phyloP scores from a whole-genome alignment of 2,888 invertebrate species.

The Ophonus ardosiacus region DNA sequence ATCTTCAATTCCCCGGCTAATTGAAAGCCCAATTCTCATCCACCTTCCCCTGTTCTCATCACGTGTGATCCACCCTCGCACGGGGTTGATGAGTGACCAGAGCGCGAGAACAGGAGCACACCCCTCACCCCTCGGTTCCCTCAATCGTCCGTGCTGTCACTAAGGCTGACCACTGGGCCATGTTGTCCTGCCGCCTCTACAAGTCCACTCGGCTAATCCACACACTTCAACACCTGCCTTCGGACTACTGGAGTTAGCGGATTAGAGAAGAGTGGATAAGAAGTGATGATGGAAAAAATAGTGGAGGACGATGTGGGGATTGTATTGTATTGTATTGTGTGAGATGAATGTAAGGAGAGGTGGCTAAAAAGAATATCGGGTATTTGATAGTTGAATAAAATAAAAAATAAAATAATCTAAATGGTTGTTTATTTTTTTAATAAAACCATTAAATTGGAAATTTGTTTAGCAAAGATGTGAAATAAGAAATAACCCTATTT shows the following conservation, averaged over 20 bases:
- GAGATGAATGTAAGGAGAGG: too few relatives aligned
- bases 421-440: too few relatives aligned
- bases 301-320: not conserved
- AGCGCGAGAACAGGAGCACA: not conserved
- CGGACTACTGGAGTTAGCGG: conserved; percentile 7
- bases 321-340: not conserved
- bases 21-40: conserved; percentile 5
- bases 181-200: not conserved
- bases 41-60: conserved; percentile 16
- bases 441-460: too few relatives aligned
- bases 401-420: too few relatives aligned
- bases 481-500: too few relatives aligned
- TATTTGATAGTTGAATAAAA: too few relatives aligned
- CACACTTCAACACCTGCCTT: conserved; percentile 59
- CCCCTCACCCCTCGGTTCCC: not conserved
- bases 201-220: conserved; percentile 50
- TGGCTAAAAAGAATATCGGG: too few relatives aligned
- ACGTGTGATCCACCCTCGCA: conserved; percentile 36
- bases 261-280: not conserved
- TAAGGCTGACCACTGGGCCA: not conserved
- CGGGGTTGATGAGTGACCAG: conserved; percentile 16
- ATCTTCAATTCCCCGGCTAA: conserved; percentile 12
- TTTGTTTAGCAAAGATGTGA: too few relatives aligned
- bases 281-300: not conserved
- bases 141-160: too few relatives aligned